Evolutionary conservation across 2,797 vertebrate genomes (phyloP).

Genomic region (Emydoidea blandingii): DNA sequence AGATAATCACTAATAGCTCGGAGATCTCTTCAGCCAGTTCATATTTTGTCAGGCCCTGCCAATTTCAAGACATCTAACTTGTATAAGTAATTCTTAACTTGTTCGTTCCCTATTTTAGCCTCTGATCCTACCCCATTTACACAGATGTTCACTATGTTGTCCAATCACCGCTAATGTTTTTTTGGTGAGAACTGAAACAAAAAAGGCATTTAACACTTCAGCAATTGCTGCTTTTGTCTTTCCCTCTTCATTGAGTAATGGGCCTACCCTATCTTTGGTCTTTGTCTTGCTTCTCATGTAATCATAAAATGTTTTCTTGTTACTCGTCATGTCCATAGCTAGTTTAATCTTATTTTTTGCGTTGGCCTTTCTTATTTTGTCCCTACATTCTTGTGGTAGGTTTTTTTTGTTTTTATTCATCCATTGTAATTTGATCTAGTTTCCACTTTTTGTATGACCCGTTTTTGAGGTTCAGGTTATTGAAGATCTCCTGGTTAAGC

Average conservation of each 20-base stretch:
- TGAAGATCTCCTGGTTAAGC: neutral
- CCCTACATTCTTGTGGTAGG: neutral
- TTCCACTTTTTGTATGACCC: neutral
- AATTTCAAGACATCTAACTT: neutral
- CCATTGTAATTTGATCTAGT: neutral
- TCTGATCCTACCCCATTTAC: neutral
- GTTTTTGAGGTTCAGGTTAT: neutral
- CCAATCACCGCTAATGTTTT: neutral
- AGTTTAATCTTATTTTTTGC: neutral
- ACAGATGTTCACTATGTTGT: neutral
- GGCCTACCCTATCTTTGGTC: neutral
- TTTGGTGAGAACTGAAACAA: neutral
- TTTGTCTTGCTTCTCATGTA: neutral
- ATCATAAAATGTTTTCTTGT: neutral
- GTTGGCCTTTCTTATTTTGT: neutral
- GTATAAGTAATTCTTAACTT: neutral
- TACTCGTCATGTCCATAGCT: neutral
- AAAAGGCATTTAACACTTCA: neutral
- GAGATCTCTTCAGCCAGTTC: neutral
- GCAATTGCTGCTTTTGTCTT: neutral
- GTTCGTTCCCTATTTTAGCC: neutral
- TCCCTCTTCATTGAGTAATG: neutral
- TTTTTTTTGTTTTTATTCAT: neutral
- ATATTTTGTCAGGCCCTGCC: neutral
- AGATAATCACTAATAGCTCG: neutral